Percentiles rank a stretch among this genome's conserved stretches.
Evolutionary conservation across 2,888 invertebrate genomes (phyloP).

Genomic region (Drosophila diplacantha): DNA sequence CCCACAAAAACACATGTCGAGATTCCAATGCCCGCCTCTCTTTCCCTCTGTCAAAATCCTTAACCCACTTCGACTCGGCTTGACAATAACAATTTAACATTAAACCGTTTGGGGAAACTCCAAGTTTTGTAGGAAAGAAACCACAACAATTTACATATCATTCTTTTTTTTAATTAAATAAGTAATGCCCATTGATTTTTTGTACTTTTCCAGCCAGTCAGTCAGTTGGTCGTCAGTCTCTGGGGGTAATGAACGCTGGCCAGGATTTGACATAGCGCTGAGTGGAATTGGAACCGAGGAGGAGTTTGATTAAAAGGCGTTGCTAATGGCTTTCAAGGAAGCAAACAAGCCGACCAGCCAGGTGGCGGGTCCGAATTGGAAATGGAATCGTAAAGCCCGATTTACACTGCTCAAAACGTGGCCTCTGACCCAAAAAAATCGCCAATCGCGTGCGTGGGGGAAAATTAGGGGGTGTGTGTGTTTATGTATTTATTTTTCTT

Average conservation of each 20-base stretch:
- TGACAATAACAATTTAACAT: background rate
- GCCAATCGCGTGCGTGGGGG: constrained; percentile 29
- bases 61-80: constrained; percentile 11
- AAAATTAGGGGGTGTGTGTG: too few species aligned
- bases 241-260: constrained; percentile 1
- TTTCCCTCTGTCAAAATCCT: constrained; percentile 1
- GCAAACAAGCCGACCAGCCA: constrained; percentile 7
- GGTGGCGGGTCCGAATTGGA: constrained; percentile 2
- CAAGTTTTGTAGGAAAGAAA: constrained; percentile 17
- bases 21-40: background rate
- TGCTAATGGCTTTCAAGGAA: constrained; percentile 57
- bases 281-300: constrained; percentile 30
- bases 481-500: too few species aligned
- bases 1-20: constrained; percentile 5
- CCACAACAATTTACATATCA: constrained; percentile 18
- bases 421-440: constrained; percentile 17
- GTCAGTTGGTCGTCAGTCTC: background rate
- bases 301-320: constrained; percentile 67
- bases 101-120: background rate
- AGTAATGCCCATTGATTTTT: constrained; percentile 34
- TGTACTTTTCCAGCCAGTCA: background rate
- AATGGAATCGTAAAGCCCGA: constrained; percentile 32
- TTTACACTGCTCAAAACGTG: constrained; percentile 10
- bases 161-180: constrained; percentile 26
- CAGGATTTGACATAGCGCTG: constrained; percentile 7